These are phyloP conservation scores for Morone chrysops DNA, from an alignment of 2,113 vertebrate species.

Conservation along the genomic window DNA sequence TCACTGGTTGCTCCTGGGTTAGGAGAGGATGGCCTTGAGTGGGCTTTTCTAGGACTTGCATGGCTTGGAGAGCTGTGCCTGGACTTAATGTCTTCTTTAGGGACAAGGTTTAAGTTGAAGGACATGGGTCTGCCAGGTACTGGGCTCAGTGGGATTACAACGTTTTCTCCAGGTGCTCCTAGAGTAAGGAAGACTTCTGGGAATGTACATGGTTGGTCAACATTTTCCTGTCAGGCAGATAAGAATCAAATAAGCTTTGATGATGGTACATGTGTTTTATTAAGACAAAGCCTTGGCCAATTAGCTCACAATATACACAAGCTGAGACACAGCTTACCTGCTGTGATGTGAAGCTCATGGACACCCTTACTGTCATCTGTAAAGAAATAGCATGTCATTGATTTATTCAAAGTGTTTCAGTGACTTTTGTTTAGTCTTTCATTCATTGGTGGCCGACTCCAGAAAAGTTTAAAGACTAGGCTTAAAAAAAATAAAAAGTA, in stretches of 20 bases:
- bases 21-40: constrained; percentile 67
- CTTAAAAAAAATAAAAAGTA: neutral
- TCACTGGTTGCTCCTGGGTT: constrained; percentile 26
- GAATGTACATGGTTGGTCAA: constrained; percentile 45
- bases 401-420: neutral
- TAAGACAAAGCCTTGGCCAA: neutral
- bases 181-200: constrained; percentile 82
- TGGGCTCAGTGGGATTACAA: constrained; percentile 79
- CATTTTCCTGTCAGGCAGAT: constrained; percentile 32
- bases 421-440: neutral
- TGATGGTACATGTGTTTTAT: neutral
- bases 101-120: constrained; percentile 76
- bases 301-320: neutral
- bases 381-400: constrained; percentile 17
- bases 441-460: neutral
- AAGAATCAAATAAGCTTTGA: constrained; percentile 3
- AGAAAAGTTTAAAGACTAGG: neutral
- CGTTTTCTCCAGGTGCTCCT: constrained; percentile 74
- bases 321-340: constrained; percentile 59
- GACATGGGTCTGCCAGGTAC: constrained; percentile 66
- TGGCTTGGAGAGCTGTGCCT: constrained; percentile 43
- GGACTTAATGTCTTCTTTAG: constrained; percentile 61
- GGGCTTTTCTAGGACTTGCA: constrained; percentile 53
- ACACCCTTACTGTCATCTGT: constrained; percentile 79
- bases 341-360: constrained; percentile 79